Conservation (phyloP, 2,797 vertebrate species). For the Notamacropus eugenii region DNA sequence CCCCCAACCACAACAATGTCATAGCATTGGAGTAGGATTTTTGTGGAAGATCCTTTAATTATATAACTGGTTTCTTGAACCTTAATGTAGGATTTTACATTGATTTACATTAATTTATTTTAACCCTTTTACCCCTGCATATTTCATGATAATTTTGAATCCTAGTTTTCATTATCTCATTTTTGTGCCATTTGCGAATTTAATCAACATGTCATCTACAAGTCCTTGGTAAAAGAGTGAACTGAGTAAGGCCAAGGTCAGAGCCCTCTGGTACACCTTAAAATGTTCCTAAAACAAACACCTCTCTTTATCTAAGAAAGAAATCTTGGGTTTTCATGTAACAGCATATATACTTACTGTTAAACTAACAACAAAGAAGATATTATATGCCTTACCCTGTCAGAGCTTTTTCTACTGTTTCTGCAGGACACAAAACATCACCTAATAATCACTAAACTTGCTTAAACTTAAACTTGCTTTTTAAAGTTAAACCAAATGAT, state of each 20-base stretch:
- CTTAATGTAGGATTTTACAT: not conserved
- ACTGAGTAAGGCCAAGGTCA: not conserved
- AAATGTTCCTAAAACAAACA: not conserved
- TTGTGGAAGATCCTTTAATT: not conserved
- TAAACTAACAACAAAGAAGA: not conserved
- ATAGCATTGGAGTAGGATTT: not conserved
- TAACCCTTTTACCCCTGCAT: not conserved
- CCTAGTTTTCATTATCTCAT: not conserved
- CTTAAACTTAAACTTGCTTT: not conserved
- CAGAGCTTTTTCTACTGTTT: not conserved
- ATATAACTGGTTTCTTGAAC: not conserved
- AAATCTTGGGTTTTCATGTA: not conserved
- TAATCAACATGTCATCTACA: not conserved
- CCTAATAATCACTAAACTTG: not conserved
- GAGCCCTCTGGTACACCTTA: not conserved
- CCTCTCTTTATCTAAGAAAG: not conserved
- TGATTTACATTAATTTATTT: not conserved
- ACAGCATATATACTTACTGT: not conserved
- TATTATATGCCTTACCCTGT: not conserved
- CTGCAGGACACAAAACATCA: not conserved
- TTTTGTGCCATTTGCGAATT: not conserved
- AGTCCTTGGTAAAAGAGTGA: not conserved
- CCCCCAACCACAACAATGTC: not conserved
- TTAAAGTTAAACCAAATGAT: not conserved
- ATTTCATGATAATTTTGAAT: not conserved